Percentiles rank a stretch among this genome's conserved stretches.
Evolutionary conservation across 2,888 invertebrate species (phyloP).

Genomic region (Fragum fragum): DNA sequence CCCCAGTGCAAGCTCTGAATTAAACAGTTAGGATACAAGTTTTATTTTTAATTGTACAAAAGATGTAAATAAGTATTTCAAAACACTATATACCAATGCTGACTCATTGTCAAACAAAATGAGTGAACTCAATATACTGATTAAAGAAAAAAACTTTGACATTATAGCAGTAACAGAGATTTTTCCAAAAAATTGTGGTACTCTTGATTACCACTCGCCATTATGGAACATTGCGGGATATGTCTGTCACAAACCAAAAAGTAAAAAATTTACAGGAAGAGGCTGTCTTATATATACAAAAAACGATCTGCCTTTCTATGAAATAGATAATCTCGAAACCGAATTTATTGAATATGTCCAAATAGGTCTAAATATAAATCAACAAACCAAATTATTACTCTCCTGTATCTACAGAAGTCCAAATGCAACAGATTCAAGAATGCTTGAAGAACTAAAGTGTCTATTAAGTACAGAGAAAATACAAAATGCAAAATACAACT

Average conservation of each 20-base stretch:
- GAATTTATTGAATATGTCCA: conserved; percentile 10
- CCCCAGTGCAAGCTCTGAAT: background rate
- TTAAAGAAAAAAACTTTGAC: background rate
- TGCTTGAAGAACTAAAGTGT: background rate
- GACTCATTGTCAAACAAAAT: conserved; percentile 9
- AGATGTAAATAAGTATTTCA: background rate
- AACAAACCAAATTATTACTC: background rate
- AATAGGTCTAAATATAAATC: background rate
- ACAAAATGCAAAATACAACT: background rate
- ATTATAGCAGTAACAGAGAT: conserved; percentile 10
- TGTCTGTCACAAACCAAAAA: conserved; percentile 11
- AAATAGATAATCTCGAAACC: background rate
- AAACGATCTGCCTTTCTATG: conserved; percentile 7
- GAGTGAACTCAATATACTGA: background rate
- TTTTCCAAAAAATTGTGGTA: conserved; percentile 9
- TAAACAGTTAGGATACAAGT: conserved; percentile 6
- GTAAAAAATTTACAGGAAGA: conserved; percentile 1
- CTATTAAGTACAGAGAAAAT: background rate
- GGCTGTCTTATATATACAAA: conserved; percentile 12
- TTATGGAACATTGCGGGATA: conserved; percentile 10
- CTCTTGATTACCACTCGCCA: conserved; percentile 7
- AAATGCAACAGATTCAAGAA: conserved; percentile 3
- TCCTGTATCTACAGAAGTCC: conserved; percentile 19
- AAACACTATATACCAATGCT: conserved; percentile 9
- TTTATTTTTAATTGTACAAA: conserved; percentile 19